phyloP scores from a whole-genome alignment of 2,797 vertebrate genomes.

The Falco naumanni region DNA sequence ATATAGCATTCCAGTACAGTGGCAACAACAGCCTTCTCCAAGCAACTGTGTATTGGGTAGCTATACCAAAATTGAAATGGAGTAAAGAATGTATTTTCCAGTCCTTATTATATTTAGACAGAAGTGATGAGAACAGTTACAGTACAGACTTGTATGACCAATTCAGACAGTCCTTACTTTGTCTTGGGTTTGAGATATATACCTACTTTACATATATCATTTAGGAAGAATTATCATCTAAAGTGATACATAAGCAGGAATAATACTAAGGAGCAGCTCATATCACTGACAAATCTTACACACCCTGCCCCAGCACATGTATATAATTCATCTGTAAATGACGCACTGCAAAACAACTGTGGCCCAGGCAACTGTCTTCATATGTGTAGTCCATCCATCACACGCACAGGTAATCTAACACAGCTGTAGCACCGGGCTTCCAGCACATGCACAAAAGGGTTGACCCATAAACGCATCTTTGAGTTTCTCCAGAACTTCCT shows the following conservation, averaged over 20 bases:
- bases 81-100: not conserved
- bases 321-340: not conserved
- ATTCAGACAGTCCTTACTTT: not conserved
- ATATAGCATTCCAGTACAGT: not conserved
- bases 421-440: not conserved
- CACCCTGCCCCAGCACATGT: not conserved
- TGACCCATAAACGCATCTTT: not conserved
- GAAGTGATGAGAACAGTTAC: not conserved
- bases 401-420: not conserved
- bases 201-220: not conserved
- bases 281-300: not conserved
- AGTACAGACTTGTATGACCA: not conserved
- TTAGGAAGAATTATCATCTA: not conserved
- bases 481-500: not conserved
- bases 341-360: not conserved
- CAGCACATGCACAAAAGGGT: not conserved
- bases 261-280: not conserved
- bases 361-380: not conserved
- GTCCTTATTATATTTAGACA: not conserved
- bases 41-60: not conserved
- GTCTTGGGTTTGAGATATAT: not conserved
- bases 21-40: not conserved
- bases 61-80: not conserved
- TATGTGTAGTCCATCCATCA: not conserved
- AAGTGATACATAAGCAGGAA: not conserved